Percentiles rank a stretch among this genome's conserved stretches.
phyloP scores from a whole-genome alignment of 1,140 invertebrate genomes.

The Pectinophora gossypiella region DNA sequence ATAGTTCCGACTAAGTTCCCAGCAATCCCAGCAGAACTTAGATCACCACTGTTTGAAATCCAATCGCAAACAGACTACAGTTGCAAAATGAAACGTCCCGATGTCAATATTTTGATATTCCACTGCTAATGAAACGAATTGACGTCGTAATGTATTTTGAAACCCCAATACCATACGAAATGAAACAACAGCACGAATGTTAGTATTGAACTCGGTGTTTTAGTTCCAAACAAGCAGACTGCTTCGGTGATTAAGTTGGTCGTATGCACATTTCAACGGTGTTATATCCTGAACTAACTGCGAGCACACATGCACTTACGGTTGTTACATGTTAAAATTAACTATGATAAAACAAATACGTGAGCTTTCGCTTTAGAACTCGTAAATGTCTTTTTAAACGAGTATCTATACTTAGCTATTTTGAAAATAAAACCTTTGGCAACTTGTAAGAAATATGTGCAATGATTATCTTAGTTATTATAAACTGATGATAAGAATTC shows the following conservation, averaged over 20 bases:
- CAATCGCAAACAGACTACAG: conserved; percentile 19
- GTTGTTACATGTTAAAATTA: too few relatives aligned
- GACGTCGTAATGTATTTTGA: not conserved
- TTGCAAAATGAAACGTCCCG: not conserved
- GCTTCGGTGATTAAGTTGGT: not conserved
- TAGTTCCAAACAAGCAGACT: not conserved
- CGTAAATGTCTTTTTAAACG: not conserved
- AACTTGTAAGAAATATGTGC: too few relatives aligned
- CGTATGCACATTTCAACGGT: not conserved
- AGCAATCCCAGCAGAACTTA: conserved; percentile 59
- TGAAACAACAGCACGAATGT: not conserved
- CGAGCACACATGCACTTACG: not conserved
- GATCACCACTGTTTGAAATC: conserved; percentile 55
- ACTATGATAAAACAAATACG: not conserved
- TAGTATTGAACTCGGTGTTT: not conserved
- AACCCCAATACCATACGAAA: not conserved
- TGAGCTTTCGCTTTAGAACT: not conserved
- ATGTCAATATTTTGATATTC: not conserved
- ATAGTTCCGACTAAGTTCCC: conserved; percentile 59
- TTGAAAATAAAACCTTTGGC: not conserved
- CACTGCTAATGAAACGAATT: not conserved
- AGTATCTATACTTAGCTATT: not conserved
- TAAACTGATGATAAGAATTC: too few relatives aligned
- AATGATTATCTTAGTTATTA: too few relatives aligned
- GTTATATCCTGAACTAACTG: not conserved